These are phyloP conservation scores for Crotalus viridis DNA, from an alignment of 2,113 vertebrate genomes.

Conservation along the genomic window DNA sequence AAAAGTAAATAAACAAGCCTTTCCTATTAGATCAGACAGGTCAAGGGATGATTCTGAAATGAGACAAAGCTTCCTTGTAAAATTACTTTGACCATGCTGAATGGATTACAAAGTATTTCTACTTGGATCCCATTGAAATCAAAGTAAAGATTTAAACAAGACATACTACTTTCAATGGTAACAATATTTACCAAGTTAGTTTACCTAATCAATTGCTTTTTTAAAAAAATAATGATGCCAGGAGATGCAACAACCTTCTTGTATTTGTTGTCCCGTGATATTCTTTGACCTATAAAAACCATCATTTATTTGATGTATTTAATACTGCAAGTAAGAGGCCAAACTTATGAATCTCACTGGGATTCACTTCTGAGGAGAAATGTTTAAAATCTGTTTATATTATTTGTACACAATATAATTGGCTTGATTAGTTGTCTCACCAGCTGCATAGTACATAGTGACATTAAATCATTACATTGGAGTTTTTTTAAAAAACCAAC, in stretches of 20 bases:
- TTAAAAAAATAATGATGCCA: not conserved
- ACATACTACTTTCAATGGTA: not conserved
- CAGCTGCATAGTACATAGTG: not conserved
- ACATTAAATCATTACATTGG: not conserved
- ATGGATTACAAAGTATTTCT: not conserved
- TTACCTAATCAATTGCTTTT: not conserved
- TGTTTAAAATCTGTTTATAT: not conserved
- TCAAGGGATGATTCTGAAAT: not conserved
- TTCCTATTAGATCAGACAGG: not conserved
- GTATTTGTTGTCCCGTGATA: not conserved
- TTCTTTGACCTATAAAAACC: not conserved
- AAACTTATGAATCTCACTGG: not conserved
- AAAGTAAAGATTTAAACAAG: not conserved
- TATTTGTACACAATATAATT: not conserved
- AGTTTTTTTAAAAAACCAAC: not conserved
- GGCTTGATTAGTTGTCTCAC: not conserved
- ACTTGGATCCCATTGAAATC: not conserved
- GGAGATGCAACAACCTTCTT: not conserved
- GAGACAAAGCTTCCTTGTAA: not conserved
- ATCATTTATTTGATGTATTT: not conserved
- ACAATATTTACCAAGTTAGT: not conserved
- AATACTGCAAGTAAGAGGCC: not conserved
- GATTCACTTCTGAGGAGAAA: not conserved
- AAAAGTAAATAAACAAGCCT: not conserved
- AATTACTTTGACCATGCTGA: not conserved